Evolutionary conservation across 2,888 invertebrate genomes (phyloP), one percentile per base, ranked within the genome.

Genomic region (Lysandra coridon): DNA sequence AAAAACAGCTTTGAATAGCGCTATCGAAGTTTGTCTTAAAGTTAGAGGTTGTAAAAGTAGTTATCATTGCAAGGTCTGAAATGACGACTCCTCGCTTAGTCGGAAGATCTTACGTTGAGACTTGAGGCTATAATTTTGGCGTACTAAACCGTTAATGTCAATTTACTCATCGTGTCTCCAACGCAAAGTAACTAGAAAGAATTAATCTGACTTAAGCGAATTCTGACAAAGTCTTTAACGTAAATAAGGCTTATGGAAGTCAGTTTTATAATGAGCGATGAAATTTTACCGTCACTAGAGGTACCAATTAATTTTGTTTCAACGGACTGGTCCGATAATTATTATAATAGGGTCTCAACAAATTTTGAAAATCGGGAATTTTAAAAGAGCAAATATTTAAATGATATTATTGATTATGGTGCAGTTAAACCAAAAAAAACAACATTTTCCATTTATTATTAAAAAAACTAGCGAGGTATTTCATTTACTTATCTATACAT

Each of bases 211-310:
- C 30, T 49, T 75, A 30, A 23, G 23, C n/a, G 49, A 75, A 49
- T 49, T 44, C 74, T 23, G 7, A 7, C 40, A 74, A 44, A 49
- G 14, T 69, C 33, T 69, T 69, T 14, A 75, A 23, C 44, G 44
- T 75, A 49, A 75, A 49, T 75, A 75, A 75, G 74, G 23, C 74
- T 44, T 23, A 49, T 49, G 23, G 30, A 75, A 75, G 75, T 75
- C 75, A 75, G 75, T 23, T 44, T 53, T 75, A 75, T 44, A 75
- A 75, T 23, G n/a, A 75, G 4, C n/a, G 75, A 49, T 49, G 49
- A 30, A 49, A 44, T 23, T 74, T 44, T 69, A 69, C 49, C 30
- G 75, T 49, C 23, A 23, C 23, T 44, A 49, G 4, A 23, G 49
- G 17, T 10, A 74, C 44, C 73, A 40, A n/a, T n/a, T 7, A n/a